These are phyloP conservation scores for Pteromalus puparum DNA, from an alignment of 1,140 invertebrate genomes.

Conservation along the genomic window DNA sequence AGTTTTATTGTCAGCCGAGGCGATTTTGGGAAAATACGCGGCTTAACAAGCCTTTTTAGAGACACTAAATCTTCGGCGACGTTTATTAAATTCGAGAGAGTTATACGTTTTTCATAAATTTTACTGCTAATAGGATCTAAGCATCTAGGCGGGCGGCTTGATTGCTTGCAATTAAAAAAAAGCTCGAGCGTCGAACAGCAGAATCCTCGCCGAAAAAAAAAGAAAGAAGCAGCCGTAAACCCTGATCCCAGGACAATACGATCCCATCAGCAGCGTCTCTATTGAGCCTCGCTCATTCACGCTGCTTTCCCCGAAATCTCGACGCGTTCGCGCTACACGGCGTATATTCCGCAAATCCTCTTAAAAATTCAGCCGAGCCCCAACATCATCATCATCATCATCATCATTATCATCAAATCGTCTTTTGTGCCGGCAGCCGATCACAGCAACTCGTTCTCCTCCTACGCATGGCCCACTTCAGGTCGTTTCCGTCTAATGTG, in stretches of 20 bases:
- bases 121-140: neutral
- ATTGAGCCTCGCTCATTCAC: neutral
- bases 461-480: conserved; percentile 16
- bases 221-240: neutral
- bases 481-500: conserved; percentile 42
- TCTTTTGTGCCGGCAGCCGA: neutral
- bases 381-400: neutral
- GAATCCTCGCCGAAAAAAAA: neutral
- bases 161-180: neutral
- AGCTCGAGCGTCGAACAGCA: neutral
- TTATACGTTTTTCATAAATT: neutral
- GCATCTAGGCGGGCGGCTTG: neutral
- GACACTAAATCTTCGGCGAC: neutral
- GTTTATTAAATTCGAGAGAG: conserved; percentile 5
- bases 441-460: conserved; percentile 14
- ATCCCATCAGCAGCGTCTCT: neutral
- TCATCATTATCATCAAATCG: neutral
- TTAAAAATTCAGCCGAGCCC: conserved; percentile 2
- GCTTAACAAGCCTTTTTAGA: conserved; percentile 1
- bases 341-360: neutral
- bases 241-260: neutral
- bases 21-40: neutral
- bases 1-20: neutral
- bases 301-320: neutral
- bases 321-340: neutral